These are phyloP conservation scores for Oostethus manadensis DNA, from an alignment of 2,113 vertebrate genomes.

Conservation along the genomic window DNA sequence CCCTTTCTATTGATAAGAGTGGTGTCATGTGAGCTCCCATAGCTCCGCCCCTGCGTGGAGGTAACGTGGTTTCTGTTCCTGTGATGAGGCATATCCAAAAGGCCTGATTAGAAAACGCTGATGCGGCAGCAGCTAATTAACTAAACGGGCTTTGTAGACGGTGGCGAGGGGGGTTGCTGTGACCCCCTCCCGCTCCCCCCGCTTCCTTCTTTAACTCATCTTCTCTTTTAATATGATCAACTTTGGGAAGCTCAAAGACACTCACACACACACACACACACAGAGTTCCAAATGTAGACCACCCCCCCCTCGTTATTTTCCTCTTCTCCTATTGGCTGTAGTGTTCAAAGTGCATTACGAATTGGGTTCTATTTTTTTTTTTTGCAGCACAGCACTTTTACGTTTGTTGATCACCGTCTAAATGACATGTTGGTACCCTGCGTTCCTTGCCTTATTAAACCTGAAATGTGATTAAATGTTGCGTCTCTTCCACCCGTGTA, in stretches of 20 bases:
- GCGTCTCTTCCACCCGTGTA: too few species aligned
- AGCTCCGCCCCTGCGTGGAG: too few species aligned
- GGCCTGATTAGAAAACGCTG: slow-evolving; percentile 85
- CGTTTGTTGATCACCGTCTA: background rate
- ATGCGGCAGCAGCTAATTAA: slow-evolving; percentile 84
- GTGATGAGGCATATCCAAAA: slow-evolving; percentile 75
- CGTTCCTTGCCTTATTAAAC: background rate
- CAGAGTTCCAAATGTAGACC: too few species aligned
- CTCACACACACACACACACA: too few species aligned
- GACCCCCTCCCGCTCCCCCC: slow-evolving; percentile 43
- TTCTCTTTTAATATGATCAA: slow-evolving; percentile 41
- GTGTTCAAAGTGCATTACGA: slow-evolving; percentile 71
- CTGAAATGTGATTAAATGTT: too few species aligned
- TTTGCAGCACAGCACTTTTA: background rate
- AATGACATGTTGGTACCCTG: background rate
- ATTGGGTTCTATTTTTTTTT: slow-evolving; percentile 35
- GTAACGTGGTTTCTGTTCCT: slow-evolving; percentile 27
- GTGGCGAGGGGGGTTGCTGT: slow-evolving; percentile 55
- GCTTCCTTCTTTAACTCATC: slow-evolving; percentile 27
- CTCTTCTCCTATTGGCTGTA: slow-evolving; percentile 51
- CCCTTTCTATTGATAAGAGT: too few species aligned
- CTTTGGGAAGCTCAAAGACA: slow-evolving; percentile 59
- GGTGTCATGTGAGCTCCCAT: too few species aligned
- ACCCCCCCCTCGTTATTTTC: slow-evolving; percentile 39
- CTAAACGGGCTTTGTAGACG: slow-evolving; percentile 69